Conservation (phyloP, 2,797 vertebrate species). For the Chaenodraco wilsoni region DNA sequence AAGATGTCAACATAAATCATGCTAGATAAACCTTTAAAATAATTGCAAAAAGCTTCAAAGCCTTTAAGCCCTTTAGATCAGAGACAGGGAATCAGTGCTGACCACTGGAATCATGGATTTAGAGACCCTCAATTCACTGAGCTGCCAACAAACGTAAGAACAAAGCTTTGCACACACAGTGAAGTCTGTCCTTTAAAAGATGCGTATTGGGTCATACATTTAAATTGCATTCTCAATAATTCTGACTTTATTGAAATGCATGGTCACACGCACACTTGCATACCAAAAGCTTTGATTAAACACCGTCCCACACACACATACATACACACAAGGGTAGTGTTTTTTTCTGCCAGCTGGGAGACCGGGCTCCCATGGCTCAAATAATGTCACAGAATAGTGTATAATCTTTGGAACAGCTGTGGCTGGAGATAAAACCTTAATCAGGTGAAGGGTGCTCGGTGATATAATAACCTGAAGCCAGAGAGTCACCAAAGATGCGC, state of each 20-base stretch:
- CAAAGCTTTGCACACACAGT: constrained; percentile 38
- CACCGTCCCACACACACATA: constrained; percentile 2
- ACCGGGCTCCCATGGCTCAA: constrained; percentile 57
- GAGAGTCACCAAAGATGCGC: constrained; percentile 60
- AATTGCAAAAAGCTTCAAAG: constrained; percentile 63
- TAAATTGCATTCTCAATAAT: constrained; percentile 16
- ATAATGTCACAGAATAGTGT: constrained; percentile 63
- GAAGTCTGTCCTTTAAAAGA: constrained; percentile 27
- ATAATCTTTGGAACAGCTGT: constrained; percentile 79
- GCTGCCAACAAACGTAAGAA: constrained; percentile 54
- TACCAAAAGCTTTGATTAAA: constrained; percentile 29
- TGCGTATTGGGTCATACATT: constrained; percentile 24
- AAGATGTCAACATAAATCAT: constrained; percentile 62
- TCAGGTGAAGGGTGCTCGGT: constrained; percentile 70
- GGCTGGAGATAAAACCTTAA: constrained; percentile 79
- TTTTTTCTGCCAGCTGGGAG: constrained; percentile 55
- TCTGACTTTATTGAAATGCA: constrained; percentile 31
- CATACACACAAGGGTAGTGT: neutral
- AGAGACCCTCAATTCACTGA: constrained; percentile 61
- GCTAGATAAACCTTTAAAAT: constrained; percentile 69
- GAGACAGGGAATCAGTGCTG: constrained; percentile 56
- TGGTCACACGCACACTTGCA: neutral
- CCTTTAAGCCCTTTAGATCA: constrained; percentile 62
- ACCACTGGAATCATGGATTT: constrained; percentile 64
- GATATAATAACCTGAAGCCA: constrained; percentile 80